Evolutionary conservation across 2,888 invertebrate genomes (phyloP).

Genomic region (Listrodromus nycthemerus): DNA sequence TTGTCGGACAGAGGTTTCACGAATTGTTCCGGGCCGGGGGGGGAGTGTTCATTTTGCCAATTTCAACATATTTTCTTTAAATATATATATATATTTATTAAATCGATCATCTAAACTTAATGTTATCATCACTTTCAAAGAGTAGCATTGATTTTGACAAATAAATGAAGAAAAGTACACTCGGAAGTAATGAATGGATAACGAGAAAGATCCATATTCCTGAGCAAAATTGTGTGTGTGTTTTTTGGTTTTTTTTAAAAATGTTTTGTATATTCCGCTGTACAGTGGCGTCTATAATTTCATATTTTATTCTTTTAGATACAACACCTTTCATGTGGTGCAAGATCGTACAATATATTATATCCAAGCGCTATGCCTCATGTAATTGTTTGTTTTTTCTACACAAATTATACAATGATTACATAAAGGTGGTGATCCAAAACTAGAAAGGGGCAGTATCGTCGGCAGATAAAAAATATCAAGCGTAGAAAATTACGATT

Average conservation of each 20-base stretch:
- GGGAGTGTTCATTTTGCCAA: neutral
- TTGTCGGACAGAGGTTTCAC: neutral
- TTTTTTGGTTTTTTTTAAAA: too few relatives aligned
- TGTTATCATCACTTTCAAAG: too few relatives aligned
- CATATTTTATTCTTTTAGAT: constrained; percentile 57
- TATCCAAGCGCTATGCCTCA: constrained; percentile 47
- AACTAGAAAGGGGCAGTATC: constrained; percentile 35
- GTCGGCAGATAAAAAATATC: constrained; percentile 15
- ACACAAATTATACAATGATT: constrained; percentile 48
- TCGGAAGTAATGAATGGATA: constrained; percentile 30
- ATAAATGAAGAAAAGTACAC: constrained; percentile 16
- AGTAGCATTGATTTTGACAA: too few relatives aligned
- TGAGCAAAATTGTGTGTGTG: constrained; percentile 68
- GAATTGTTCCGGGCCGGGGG: constrained; percentile 3
- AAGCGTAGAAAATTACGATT: constrained; percentile 4
- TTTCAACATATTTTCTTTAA: too few relatives aligned
- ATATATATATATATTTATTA: neutral
- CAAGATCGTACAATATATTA: constrained; percentile 71
- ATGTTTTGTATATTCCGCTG: constrained; percentile 67
- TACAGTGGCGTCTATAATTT: constrained; percentile 61
- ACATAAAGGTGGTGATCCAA: constrained; percentile 39
- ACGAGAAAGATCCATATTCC: constrained; percentile 56
- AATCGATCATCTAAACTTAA: neutral
- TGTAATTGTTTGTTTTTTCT: constrained; percentile 8
- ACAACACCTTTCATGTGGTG: constrained; percentile 59